Evolutionary conservation across 2,888 invertebrate genomes (phyloP).

Genomic region (Sipunculus nudus): DNA sequence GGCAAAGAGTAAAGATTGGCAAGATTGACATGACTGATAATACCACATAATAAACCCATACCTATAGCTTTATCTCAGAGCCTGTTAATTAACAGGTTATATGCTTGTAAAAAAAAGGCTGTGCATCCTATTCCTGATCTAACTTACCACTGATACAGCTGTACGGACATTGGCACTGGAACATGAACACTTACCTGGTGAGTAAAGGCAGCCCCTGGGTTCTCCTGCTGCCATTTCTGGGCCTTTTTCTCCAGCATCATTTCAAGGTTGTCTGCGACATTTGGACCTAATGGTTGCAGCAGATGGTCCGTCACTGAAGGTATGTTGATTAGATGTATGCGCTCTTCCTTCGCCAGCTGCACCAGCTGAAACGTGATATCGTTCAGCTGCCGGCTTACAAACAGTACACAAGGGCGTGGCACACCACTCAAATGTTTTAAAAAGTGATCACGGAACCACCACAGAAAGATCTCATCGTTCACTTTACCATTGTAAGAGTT

Average conservation of each 20-base stretch:
- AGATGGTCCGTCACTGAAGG: constrained; percentile 33
- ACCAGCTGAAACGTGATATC: constrained; percentile 36
- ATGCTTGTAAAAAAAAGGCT: too few species aligned
- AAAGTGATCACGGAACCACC: constrained; percentile 44
- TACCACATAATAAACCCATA: too few species aligned
- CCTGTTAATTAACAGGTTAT: too few species aligned
- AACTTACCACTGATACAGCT: too few species aligned
- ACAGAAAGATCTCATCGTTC: constrained; percentile 34
- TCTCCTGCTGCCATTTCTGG: constrained; percentile 32
- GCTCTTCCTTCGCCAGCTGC: constrained; percentile 37
- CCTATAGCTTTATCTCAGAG: too few species aligned
- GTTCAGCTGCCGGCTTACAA: constrained; percentile 28
- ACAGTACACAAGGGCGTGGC: constrained; percentile 30
- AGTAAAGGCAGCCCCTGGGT: constrained; percentile 21
- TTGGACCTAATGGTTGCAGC: constrained; percentile 36
- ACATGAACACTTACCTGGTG: too few species aligned
- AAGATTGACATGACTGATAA: too few species aligned
- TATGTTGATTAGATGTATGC: constrained; percentile 30
- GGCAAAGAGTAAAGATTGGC: too few species aligned
- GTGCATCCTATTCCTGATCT: too few species aligned
- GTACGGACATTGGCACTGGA: too few species aligned
- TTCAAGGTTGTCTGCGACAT: constrained; percentile 20
- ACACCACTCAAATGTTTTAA: constrained; percentile 16
- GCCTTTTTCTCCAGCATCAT: constrained; percentile 24
- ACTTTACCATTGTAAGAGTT: constrained; percentile 27